Base-by-base conservation (phyloP, 2,888 invertebrate genomes). In the Papilio protenor region DNA sequence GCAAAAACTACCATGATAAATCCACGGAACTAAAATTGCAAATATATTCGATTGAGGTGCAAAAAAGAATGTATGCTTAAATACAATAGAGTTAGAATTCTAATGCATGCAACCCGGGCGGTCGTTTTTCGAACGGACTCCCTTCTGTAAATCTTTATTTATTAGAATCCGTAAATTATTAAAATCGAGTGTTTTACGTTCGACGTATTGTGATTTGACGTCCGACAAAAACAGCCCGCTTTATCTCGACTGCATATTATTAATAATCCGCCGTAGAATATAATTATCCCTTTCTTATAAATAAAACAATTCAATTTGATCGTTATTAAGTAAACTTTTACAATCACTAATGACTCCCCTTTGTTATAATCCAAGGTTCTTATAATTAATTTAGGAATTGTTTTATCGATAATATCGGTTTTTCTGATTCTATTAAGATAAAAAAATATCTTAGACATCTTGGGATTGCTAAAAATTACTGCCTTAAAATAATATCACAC, bases 41-140 rank as follows among this genome's bases (percentile, higher is more conserved):
- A 94, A 94, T 91, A 86, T 88, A 92, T 92, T 87, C 90, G 76
- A 80, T 40, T 33, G 80, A 92, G 91, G 92, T 93, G 94, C 94
- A 94, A 94, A 94, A 94, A 94, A 92, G 88, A 92, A 91, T 92
- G 92, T 92, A 92, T 91, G 89, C 86, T 91, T 92, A 92, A 91
- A 92, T 89, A 90, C 91, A 91, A 93, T 93, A 94, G 92, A 91
- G 88, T 90, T 87, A 86, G 88, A 86, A 91, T 92, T 91, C 90
- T 90, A 92, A 93, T 92, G 86, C 86, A 90, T 87, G 86, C 94
- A 87, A 89, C 89, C 88, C 92, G 91, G 94, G 94, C 91, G 94
- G 94, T 92, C 93, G 88, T 94, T 94, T 94, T 94, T 94, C 87
- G 88, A 87, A 83, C 84, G 84, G 82, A 79, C 85, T 85, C 85